phyloP scores from a whole-genome alignment of 1,140 invertebrate genomes.

The Ostrea denselamellosa region DNA sequence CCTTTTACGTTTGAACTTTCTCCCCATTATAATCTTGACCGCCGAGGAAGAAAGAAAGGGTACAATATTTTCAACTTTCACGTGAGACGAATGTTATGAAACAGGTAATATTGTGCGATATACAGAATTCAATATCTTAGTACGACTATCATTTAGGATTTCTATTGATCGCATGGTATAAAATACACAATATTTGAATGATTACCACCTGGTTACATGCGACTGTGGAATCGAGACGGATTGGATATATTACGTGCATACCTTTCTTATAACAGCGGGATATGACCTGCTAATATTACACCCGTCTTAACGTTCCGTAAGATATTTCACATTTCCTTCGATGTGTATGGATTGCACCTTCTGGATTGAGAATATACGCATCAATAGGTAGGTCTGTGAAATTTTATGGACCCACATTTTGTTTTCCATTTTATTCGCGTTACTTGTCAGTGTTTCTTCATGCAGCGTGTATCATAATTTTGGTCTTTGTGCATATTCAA shows the following conservation, averaged over 20 bases:
- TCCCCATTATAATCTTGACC: neutral
- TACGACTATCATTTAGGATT: neutral
- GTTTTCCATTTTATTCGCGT: no score
- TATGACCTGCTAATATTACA: neutral
- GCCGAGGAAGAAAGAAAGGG: neutral
- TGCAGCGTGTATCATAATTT: no score
- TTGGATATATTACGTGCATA: neutral
- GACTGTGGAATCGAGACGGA: neutral
- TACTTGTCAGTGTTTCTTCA: no score
- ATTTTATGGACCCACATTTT: neutral
- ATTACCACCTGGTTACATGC: neutral
- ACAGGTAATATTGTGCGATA: neutral
- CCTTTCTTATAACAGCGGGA: neutral
- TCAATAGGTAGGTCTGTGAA: neutral
- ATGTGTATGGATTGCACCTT: neutral
- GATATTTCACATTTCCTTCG: neutral
- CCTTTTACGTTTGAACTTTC: neutral
- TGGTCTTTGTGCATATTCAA: no score
- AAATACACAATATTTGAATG: neutral
- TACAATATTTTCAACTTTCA: neutral
- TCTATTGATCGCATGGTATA: conserved; percentile 19
- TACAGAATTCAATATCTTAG: neutral
- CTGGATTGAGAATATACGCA: neutral
- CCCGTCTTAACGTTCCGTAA: neutral
- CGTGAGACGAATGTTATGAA: neutral